Evolutionary conservation across 1,140 invertebrate genomes (phyloP).

Genomic region (Eupeodes corollae): DNA sequence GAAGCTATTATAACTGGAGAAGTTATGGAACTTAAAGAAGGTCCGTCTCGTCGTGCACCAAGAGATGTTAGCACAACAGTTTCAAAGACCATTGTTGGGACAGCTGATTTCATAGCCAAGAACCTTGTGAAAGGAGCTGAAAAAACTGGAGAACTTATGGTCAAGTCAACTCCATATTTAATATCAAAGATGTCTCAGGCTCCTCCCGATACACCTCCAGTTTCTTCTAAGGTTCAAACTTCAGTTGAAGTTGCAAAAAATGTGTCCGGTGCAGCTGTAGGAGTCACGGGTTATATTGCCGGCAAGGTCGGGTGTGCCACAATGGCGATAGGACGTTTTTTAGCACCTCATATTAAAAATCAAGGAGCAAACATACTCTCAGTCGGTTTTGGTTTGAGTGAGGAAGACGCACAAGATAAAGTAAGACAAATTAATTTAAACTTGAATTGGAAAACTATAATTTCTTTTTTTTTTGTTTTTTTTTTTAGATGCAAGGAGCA

Average conservation of each 20-base stretch:
- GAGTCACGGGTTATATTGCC: conserved; percentile 50
- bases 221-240: conserved; percentile 41
- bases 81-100: conserved; percentile 35
- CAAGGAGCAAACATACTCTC: conserved; percentile 48
- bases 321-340: conserved; percentile 44
- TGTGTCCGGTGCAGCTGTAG: conserved; percentile 48
- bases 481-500: conserved; percentile 41
- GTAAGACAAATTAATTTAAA: background rate
- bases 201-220: conserved; percentile 34
- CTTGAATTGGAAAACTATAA: background rate
- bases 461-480: conserved; percentile 13
- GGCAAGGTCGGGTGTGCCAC: conserved; percentile 53
- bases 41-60: conserved; percentile 9
- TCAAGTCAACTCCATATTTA: conserved; percentile 48
- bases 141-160: conserved; percentile 48
- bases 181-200: conserved; percentile 43
- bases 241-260: conserved; percentile 50
- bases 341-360: conserved; percentile 55
- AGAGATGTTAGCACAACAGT: conserved; percentile 20
- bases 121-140: conserved; percentile 53
- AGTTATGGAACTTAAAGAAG: conserved; percentile 26
- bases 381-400: conserved; percentile 41
- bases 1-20: conserved; percentile 48
- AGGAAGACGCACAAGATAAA: conserved; percentile 43
- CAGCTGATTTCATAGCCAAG: conserved; percentile 51